phyloP scores from a whole-genome alignment of 2,113 vertebrate species.

The Ctenodactylus gundi region DNA sequence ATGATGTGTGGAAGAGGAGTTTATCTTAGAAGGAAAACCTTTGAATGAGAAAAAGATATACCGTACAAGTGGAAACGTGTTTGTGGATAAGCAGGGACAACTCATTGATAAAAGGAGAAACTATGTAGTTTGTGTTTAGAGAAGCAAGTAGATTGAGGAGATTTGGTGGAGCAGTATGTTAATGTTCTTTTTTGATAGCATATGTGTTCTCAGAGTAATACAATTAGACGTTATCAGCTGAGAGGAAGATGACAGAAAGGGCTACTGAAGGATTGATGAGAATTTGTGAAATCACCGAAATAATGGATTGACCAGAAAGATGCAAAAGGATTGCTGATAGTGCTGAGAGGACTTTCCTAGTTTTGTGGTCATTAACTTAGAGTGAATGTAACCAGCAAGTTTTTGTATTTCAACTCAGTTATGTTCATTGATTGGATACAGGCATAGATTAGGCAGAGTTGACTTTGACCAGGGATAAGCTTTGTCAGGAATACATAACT shows the following conservation, averaged over 20 bases:
- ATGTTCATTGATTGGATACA: background rate
- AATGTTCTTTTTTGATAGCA: background rate
- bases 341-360: background rate
- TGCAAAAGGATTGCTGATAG: background rate
- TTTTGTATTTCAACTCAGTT: constrained; percentile 4
- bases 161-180: background rate
- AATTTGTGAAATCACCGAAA: background rate
- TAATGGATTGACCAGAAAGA: background rate
- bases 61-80: background rate
- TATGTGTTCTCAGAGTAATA: constrained; percentile 1
- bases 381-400: background rate
- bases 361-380: constrained; percentile 30
- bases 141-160: background rate
- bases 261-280: background rate
- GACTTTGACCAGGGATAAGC: background rate
- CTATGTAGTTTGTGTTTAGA: background rate
- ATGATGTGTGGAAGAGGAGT: background rate
- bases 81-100: background rate
- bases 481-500: background rate
- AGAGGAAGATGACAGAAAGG: background rate
- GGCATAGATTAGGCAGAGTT: background rate
- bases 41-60: background rate
- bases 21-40: constrained; percentile 7
- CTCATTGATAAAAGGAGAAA: background rate
- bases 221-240: background rate